Conservation (phyloP, 2,888 invertebrate genomes). For the Acanthosepion lycidas region DNA sequence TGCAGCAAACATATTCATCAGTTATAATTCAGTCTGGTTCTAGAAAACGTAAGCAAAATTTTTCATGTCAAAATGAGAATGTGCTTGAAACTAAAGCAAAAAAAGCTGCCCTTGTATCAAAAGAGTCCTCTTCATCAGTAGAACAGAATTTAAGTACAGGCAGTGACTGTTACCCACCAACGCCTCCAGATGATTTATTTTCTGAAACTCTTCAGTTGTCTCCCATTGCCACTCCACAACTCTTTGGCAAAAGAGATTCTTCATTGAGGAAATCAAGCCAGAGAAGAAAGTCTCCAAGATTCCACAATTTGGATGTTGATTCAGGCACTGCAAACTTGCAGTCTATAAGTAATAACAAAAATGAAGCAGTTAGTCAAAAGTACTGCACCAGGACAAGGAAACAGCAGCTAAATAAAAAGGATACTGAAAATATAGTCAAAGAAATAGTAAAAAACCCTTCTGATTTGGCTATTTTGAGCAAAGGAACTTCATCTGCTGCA, state of each 20-base stretch:
- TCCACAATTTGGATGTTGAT: not conserved
- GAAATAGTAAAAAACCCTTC: not conserved
- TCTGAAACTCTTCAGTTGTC: conserved; percentile 16
- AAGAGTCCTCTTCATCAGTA: not conserved
- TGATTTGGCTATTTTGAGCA: not conserved
- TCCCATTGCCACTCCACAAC: not conserved
- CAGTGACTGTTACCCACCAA: conserved; percentile 71
- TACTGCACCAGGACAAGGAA: not conserved
- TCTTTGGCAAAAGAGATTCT: not conserved
- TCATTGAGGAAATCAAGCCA: not conserved
- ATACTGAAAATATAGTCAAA: not conserved
- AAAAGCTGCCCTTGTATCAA: not conserved
- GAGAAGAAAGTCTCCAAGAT: not conserved
- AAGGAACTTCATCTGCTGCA: not conserved
- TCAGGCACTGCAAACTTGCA: not conserved
- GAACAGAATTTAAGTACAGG: conserved; percentile 56
- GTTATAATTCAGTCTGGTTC: not conserved
- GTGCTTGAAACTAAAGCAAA: not conserved
- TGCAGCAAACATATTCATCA: not conserved
- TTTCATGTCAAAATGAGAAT: not conserved
- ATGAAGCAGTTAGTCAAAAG: not conserved
- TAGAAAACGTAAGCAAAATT: not conserved
- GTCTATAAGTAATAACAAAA: not conserved
- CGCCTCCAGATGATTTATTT: conserved; percentile 65
- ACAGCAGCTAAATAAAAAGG: not conserved